These are phyloP conservation scores for Chaetophractus vellerosus DNA, from an alignment of 2,797 vertebrate genomes.

Conservation along the genomic window DNA sequence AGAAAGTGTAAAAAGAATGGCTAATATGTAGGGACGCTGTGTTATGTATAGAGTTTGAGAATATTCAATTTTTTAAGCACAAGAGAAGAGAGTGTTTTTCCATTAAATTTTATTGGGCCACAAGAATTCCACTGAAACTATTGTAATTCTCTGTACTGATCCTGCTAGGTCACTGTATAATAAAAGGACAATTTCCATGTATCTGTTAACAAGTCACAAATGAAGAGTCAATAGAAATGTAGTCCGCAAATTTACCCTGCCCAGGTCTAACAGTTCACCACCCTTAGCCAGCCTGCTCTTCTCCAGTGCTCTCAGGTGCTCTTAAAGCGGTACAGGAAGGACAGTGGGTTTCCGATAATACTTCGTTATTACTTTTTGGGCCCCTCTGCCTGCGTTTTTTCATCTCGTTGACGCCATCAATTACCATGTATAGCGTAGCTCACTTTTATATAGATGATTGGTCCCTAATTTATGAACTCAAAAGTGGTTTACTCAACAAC, in stretches of 20 bases:
- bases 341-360: neutral
- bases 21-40: neutral
- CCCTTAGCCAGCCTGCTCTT: neutral
- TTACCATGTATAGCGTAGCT: neutral
- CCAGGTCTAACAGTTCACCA: neutral
- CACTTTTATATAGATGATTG: neutral
- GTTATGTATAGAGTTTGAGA: neutral
- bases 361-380: neutral
- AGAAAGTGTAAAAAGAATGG: no score
- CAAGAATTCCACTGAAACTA: conserved; percentile 1
- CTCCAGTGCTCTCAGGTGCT: neutral
- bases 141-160: neutral
- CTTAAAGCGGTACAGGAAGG: no score
- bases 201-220: neutral
- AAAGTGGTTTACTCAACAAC: neutral
- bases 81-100: neutral
- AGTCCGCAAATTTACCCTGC: neutral
- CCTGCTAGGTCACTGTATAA: neutral
- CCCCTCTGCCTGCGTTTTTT: neutral
- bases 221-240: neutral
- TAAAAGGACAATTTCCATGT: neutral
- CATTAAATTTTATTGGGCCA: neutral
- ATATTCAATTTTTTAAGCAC: neutral
- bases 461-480: neutral
- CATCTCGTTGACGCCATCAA: neutral